Evolutionary conservation across 2,888 invertebrate genomes (phyloP).

Genomic region (Blomia tropicalis): DNA sequence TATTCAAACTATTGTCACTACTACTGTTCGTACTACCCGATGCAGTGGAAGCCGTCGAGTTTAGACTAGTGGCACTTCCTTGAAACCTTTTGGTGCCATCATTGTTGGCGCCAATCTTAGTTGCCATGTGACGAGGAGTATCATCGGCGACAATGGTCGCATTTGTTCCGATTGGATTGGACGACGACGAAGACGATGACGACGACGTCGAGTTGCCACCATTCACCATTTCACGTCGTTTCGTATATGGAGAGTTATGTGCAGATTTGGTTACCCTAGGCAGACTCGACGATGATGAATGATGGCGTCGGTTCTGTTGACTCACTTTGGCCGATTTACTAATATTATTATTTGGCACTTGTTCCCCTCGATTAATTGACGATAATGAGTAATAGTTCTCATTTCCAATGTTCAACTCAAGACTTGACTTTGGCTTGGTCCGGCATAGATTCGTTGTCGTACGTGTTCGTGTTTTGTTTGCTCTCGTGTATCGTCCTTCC

Average conservation of each 20-base stretch:
- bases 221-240: not conserved
- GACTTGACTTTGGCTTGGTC: conserved; percentile 6
- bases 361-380: not conserved
- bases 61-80: conserved; percentile 15
- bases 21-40: conserved; percentile 9
- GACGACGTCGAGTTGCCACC: not conserved
- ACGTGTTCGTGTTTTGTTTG: not conserved
- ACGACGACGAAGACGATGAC: not conserved
- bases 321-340: not conserved
- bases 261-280: conserved; percentile 4
- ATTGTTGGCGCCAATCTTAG: not conserved
- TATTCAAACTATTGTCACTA: not conserved
- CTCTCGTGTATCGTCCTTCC: not conserved
- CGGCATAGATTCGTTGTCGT: not conserved
- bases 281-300: not conserved
- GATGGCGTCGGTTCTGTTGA: not conserved
- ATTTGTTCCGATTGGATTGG: not conserved
- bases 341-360: conserved; percentile 12
- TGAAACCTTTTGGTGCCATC: not conserved
- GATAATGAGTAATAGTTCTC: conserved; percentile 4
- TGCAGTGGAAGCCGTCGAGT: conserved; percentile 6
- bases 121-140: not conserved
- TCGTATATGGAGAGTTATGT: not conserved
- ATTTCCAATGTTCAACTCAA: not conserved
- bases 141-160: no score